phyloP scores from a whole-genome alignment of 2,113 vertebrate genomes.

The Camelus bactrianus region DNA sequence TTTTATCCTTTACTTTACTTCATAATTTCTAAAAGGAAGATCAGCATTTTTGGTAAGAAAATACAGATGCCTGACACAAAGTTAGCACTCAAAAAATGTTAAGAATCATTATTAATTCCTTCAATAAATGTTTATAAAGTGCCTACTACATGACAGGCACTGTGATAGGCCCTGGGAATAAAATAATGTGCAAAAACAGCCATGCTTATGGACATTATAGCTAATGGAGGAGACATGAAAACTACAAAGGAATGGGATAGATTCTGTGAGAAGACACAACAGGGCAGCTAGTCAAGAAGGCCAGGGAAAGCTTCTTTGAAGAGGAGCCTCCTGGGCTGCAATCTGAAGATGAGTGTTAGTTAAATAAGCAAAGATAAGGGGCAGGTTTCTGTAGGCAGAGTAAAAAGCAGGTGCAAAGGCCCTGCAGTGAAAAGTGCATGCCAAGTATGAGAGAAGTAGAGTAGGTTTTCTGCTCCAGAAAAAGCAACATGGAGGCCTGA shows the following conservation, averaged over 20 bases:
- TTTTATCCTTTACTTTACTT: background rate
- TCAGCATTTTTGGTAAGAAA: background rate
- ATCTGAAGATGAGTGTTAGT: background rate
- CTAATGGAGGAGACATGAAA: background rate
- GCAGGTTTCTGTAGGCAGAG: background rate
- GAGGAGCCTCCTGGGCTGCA: background rate
- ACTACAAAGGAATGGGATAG: background rate
- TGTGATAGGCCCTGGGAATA: background rate
- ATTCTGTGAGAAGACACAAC: background rate
- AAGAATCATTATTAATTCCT: conserved; percentile 2
- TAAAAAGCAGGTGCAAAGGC: background rate
- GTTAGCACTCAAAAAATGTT: background rate
- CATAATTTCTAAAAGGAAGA: conserved; percentile 48
- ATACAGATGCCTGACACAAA: background rate
- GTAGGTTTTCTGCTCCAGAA: background rate
- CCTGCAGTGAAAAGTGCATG: background rate
- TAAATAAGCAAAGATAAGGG: background rate
- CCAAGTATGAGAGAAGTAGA: background rate
- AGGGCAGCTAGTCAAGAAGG: background rate
- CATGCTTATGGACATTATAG: background rate
- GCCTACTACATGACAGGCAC: background rate
- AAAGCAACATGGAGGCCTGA: background rate
- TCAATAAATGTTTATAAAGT: conserved; percentile 13
- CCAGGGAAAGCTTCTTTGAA: background rate
- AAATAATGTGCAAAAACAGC: background rate